Base-by-base conservation (phyloP, 2,113 vertebrate species). In the Meriones unguiculatus region DNA sequence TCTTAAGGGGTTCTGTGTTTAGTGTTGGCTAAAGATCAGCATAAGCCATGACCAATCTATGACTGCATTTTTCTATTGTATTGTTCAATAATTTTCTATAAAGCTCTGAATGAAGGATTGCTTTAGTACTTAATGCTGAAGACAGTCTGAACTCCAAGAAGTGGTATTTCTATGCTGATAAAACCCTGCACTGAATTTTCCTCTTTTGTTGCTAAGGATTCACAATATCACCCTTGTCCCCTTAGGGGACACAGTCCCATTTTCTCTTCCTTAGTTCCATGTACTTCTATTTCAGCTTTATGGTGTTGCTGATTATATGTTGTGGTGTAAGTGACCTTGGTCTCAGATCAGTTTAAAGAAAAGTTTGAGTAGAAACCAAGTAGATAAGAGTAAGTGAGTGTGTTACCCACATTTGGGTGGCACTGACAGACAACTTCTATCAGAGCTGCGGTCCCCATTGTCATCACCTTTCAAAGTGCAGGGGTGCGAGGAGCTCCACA, bases 211-310 rank as follows among this genome's bases (percentile, higher is more conserved):
- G 81, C 10, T 32, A 78, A 73, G 91, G 87, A 65, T 78, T 92
- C 65, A 69, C 70, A 97, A 81, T 9, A 76, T 89, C 9, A 90
- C 11, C 32, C 46, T 67, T 59, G 62, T 59, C 67, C 57, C 50
- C 38, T 95, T 77, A 59, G 9, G 82, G 7, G 81, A 32, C 22
- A n/a, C 32, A 82, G 76, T n/a, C 84, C 32, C 62, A 30, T 94
- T 92, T 94, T 82, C 86, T 92, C 72, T 87, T 89, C 67, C 46
- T 94, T 72, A 72, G 20, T 32, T 59, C 76, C 73, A 32, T 5
- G 30, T 73, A 86, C 91, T 92, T 94, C 91, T 59, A 30, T 85
- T 86, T 97, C 72, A 64, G 32, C 28, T 87, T 93, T 64, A 67
- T 20, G 59, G 65, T 92, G 88, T 67, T 57, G 64, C 59, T 85